Base-by-base conservation (phyloP, 1,140 invertebrate genomes). In the Achatina immaculata region DNA sequence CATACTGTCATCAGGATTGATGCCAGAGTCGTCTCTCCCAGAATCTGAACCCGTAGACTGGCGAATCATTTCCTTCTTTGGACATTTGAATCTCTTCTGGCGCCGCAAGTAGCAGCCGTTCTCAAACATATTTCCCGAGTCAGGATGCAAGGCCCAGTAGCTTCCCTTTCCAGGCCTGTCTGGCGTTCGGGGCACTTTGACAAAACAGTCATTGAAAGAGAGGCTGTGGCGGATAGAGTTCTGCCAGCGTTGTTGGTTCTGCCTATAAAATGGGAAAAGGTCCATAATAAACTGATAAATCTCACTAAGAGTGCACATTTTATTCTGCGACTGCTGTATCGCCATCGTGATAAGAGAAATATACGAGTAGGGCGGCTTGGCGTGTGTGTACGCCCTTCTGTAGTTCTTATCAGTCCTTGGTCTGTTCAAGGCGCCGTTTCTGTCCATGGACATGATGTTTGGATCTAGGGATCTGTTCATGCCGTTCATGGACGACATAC, bases 221-320 rank as follows among this genome's bases (percentile, higher is more conserved):
- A 94, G 89, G 73, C 93, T 94, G 89, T 99, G 98, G 68, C 98
- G 93, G 83, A 99, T 99, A 0, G 97, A 99, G 92, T 99, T 99
- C 91, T 99, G 98, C 98, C 98, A 99, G 83, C 98, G 94, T 86
- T 95, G 94, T 87, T 99, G 96, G 89, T 99, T 99, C 91, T 99
- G 97, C 83, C 98, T 92, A 91, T 99, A 99, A 92, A 98, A 99
- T 0, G 98, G 90, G 82, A 91, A 99, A 85, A 98, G 92, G 90
- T 99, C 97, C 98, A 99, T 99, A 89, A 99, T 99, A 92, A 99
- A 99, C 92, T 99, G 97, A 91, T 99, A 99, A 87, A 99, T 99
- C 92, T 99, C 98, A 68, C 95, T 97, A 1, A 99, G 93, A 0
- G 98, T 99, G 82, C 99, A 94, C 97, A 99, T 99, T 90, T 98